phyloP scores from a whole-genome alignment of 2,888 invertebrate genomes.

The Lithodes maja region DNA sequence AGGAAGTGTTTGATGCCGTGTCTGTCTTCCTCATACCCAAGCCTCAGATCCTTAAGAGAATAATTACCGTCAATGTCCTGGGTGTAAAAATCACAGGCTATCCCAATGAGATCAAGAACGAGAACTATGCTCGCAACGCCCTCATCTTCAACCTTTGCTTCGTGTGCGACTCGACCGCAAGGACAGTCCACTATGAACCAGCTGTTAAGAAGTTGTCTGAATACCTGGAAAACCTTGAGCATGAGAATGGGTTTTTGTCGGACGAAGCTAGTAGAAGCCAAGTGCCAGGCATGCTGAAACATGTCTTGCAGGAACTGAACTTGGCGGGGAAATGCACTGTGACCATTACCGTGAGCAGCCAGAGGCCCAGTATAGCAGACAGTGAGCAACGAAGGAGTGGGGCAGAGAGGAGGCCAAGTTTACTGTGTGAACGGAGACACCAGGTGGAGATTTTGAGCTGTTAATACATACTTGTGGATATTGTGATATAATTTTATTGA shows the following conservation, averaged over 20 bases:
- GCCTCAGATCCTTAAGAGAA: slow-evolving; percentile 90
- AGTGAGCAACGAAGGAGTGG: background rate
- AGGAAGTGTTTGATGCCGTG: slow-evolving; percentile 94
- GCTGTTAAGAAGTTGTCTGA: slow-evolving; percentile 95
- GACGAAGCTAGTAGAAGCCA: slow-evolving; percentile 81
- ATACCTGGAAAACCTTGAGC: slow-evolving; percentile 90
- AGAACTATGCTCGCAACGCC: slow-evolving; percentile 94
- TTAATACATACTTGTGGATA: too few relatives aligned
- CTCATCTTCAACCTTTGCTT: slow-evolving; percentile 96
- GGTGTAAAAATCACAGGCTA: slow-evolving; percentile 73
- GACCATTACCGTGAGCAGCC: slow-evolving; percentile 41
- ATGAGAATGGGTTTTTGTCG: slow-evolving; percentile 90
- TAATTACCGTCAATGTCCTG: slow-evolving; percentile 88
- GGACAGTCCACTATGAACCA: slow-evolving; percentile 94
- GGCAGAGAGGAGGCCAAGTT: slow-evolving; percentile 45
- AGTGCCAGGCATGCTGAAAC: slow-evolving; percentile 83
- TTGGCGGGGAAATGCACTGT: slow-evolving; percentile 82
- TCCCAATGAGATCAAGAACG: slow-evolving; percentile 91
- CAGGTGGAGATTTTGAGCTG: background rate
- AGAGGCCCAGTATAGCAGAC: slow-evolving; percentile 14
- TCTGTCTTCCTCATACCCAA: slow-evolving; percentile 97
- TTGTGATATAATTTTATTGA: too few relatives aligned
- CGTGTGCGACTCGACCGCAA: slow-evolving; percentile 91
- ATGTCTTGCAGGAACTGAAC: slow-evolving; percentile 88
- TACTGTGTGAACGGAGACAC: slow-evolving; percentile 36